Evolutionary conservation across 2,113 vertebrate species (phyloP).

Genomic region (Australoheros scitulus): DNA sequence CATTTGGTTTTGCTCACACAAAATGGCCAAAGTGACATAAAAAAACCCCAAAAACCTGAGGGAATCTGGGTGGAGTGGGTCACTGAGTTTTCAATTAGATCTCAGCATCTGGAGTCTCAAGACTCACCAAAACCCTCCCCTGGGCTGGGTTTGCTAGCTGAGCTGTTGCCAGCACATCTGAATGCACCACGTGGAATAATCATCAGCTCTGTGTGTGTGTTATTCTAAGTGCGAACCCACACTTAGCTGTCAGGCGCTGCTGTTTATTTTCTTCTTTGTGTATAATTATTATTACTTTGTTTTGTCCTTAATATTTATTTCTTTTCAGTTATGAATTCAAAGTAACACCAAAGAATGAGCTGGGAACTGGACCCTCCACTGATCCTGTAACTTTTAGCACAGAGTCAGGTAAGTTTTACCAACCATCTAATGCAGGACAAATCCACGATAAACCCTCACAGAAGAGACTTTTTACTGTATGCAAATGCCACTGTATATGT

Average conservation of each 20-base stretch:
- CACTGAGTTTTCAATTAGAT: constrained; percentile 56
- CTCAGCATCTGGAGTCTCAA: constrained; percentile 53
- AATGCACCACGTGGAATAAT: constrained; percentile 70
- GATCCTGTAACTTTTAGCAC: constrained; percentile 89
- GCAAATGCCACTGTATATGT: constrained; percentile 9
- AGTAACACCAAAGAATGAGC: constrained; percentile 91
- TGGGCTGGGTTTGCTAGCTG: constrained; percentile 41
- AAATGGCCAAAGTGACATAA: constrained; percentile 29
- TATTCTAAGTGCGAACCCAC: constrained; percentile 1
- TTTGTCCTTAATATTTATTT: constrained; percentile 18
- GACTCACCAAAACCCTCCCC: constrained; percentile 52
- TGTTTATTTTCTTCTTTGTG: neutral
- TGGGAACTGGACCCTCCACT: constrained; percentile 89
- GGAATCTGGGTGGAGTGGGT: constrained; percentile 36
- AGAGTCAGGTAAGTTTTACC: constrained; percentile 88
- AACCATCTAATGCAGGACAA: neutral
- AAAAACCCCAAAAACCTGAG: constrained; percentile 5
- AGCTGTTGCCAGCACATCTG: constrained; percentile 65
- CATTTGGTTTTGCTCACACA: constrained; percentile 39
- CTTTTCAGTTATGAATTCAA: constrained; percentile 90
- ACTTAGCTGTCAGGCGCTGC: constrained; percentile 30
- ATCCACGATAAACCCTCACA: neutral
- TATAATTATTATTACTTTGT: neutral
- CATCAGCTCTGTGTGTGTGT: constrained; percentile 55
- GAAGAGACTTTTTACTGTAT: neutral